Percentiles rank a stretch among this genome's conserved stretches.
phyloP scores from a whole-genome alignment of 2,113 vertebrate species.

The Camelus dromedarius region DNA sequence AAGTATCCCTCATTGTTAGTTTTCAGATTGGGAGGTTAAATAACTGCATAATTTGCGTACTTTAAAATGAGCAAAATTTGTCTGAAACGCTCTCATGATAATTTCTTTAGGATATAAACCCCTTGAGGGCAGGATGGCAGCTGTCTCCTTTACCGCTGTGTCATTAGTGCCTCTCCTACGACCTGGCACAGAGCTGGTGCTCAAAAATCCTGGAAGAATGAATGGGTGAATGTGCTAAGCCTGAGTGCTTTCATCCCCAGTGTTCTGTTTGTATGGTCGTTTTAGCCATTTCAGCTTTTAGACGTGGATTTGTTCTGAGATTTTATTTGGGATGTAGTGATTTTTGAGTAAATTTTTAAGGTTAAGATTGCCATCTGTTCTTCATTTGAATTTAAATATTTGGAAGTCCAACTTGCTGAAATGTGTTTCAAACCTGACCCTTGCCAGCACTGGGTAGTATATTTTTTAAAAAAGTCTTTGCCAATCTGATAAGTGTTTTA shows the following conservation, averaged over 20 bases:
- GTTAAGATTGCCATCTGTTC: constrained; percentile 83
- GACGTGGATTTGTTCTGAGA: constrained; percentile 69
- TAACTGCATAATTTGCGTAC: not conserved
- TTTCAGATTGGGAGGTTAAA: not conserved
- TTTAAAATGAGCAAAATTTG: not conserved
- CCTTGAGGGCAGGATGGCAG: not conserved
- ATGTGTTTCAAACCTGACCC: constrained; percentile 79
- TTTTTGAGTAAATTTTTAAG: constrained; percentile 77
- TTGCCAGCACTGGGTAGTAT: not conserved
- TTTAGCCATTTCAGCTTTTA: constrained; percentile 68
- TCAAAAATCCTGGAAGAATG: not conserved
- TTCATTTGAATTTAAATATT: constrained; percentile 86
- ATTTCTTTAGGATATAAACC: not conserved
- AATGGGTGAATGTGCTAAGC: not conserved
- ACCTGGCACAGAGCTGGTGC: not conserved
- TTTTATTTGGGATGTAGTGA: constrained; percentile 75
- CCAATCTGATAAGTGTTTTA: not conserved
- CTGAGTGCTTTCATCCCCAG: constrained; percentile 27
- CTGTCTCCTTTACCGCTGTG: not conserved
- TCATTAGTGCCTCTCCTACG: not conserved
- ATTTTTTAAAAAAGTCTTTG: not conserved
- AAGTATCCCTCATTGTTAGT: not conserved
- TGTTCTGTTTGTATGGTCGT: constrained; percentile 65
- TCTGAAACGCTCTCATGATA: not conserved
- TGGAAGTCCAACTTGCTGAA: constrained; percentile 86